Conservation (phyloP, 1,140 invertebrate species). For the Atta colombica region DNA sequence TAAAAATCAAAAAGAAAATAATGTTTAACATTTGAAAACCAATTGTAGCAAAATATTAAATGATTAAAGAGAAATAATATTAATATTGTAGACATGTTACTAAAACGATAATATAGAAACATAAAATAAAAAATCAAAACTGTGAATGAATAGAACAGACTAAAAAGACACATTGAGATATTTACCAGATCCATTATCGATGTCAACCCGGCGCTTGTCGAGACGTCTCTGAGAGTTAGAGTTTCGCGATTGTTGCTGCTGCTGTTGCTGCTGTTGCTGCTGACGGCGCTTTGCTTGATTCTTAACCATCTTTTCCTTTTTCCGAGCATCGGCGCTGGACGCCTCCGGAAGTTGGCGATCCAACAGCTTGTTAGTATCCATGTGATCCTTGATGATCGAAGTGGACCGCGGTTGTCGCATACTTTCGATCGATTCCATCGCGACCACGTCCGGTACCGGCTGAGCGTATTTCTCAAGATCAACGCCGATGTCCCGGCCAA, state of each 20-base stretch:
- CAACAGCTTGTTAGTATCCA: conserved; percentile 83
- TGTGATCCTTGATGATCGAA: conserved; percentile 52
- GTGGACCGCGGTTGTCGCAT: conserved; percentile 66
- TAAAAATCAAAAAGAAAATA: background rate
- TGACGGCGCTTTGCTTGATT: conserved; percentile 83
- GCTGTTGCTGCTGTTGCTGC: conserved; percentile 77
- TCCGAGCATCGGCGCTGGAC: conserved; percentile 78
- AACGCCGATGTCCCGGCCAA: conserved; percentile 83
- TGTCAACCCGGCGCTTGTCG: conserved; percentile 81
- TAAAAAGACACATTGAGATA: background rate
- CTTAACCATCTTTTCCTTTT: conserved; percentile 85
- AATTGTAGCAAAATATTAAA: background rate
- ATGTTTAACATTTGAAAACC: background rate
- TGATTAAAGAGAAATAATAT: background rate
- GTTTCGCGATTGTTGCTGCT: conserved; percentile 61
- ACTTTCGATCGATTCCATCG: conserved; percentile 79
- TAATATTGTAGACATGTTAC: background rate
- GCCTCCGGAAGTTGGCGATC: conserved; percentile 77
- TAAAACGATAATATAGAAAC: background rate
- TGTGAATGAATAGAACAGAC: background rate
- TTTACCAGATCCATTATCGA: conserved; percentile 79
- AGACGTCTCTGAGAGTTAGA: conserved; percentile 75
- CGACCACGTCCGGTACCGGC: conserved; percentile 84
- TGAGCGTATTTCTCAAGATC: conserved; percentile 84
- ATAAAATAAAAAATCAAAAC: background rate